Conservation (phyloP, 2,797 vertebrate genomes). For the Phaenicophaeus curvirostris region DNA sequence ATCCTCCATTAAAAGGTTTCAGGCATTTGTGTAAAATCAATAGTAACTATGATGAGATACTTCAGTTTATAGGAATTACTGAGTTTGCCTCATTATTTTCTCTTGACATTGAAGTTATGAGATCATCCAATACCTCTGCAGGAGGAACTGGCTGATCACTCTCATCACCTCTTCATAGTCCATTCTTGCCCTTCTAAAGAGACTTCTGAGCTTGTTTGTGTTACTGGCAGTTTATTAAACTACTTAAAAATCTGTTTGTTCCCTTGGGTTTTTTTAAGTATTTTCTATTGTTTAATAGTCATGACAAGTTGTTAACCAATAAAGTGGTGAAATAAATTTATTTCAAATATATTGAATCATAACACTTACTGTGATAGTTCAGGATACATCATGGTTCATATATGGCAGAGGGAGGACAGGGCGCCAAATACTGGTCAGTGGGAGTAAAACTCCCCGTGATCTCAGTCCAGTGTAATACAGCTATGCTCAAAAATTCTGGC, state of each 20-base stretch:
- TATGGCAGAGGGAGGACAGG: neutral
- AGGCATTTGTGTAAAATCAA: neutral
- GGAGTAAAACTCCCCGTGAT: neutral
- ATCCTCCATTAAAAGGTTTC: neutral
- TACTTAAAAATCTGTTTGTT: neutral
- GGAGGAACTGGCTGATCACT: neutral
- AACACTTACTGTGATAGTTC: neutral
- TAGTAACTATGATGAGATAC: neutral
- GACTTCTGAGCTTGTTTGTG: neutral
- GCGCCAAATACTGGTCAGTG: neutral
- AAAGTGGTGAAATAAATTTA: neutral
- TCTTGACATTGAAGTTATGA: neutral
- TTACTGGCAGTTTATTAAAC: neutral
- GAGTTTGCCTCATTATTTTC: neutral
- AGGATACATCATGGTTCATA: neutral
- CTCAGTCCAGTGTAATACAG: conserved; percentile 37
- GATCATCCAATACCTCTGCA: neutral
- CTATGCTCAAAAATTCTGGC: neutral
- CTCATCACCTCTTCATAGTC: neutral
- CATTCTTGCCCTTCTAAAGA: neutral
- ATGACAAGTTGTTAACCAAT: neutral
- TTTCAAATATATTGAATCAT: neutral
- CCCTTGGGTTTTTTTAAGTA: neutral
- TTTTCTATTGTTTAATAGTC: neutral
- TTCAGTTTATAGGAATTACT: neutral